Evolutionary conservation across 2,888 invertebrate genomes (phyloP).

Genomic region (Conchocele bisecta): DNA sequence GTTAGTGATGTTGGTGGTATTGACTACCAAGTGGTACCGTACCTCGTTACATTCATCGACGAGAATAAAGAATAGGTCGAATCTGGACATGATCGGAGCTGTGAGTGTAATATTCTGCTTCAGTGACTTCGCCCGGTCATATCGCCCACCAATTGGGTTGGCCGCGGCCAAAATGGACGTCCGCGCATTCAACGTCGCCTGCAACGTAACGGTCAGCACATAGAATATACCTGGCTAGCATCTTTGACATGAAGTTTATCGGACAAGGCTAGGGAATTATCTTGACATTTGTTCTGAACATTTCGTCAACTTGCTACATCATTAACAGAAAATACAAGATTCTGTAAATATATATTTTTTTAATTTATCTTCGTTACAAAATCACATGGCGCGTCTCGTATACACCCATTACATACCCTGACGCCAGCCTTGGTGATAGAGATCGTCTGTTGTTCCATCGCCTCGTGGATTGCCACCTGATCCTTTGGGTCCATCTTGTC

Average conservation of each 20-base stretch:
- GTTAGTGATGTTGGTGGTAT: too few species aligned
- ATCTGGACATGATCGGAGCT: slow-evolving; percentile 99
- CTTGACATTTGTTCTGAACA: too few species aligned
- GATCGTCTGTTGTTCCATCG: slow-evolving; percentile 99
- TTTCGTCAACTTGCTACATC: too few species aligned
- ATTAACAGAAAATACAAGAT: too few species aligned
- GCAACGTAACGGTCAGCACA: too few species aligned
- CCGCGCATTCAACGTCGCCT: slow-evolving; percentile 98
- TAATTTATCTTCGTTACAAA: too few species aligned
- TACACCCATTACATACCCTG: slow-evolving; percentile 81
- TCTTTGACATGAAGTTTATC: too few species aligned
- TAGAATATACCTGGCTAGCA: too few species aligned
- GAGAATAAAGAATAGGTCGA: slow-evolving; percentile 98
- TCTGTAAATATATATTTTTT: not conserved
- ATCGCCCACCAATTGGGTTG: slow-evolving; percentile 98
- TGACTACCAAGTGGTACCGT: slow-evolving; percentile 13
- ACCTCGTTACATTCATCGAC: slow-evolving; percentile 98
- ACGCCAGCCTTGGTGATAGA: slow-evolving; percentile 94
- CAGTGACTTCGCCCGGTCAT: slow-evolving; percentile 95
- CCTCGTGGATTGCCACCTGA: slow-evolving; percentile 99
- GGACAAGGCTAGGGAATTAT: too few species aligned
- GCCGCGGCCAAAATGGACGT: slow-evolving; percentile 99
- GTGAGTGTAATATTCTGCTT: slow-evolving; percentile 96
- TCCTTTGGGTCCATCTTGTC: slow-evolving; percentile 99
- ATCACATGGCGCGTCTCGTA: too few species aligned